A percentile compares a stretch with the other conserved stretches of the same genome.
Evolutionary conservation across 64 coral and sea anemone genomes (phyloP).

Genomic region (Orbicella faveolata): DNA sequence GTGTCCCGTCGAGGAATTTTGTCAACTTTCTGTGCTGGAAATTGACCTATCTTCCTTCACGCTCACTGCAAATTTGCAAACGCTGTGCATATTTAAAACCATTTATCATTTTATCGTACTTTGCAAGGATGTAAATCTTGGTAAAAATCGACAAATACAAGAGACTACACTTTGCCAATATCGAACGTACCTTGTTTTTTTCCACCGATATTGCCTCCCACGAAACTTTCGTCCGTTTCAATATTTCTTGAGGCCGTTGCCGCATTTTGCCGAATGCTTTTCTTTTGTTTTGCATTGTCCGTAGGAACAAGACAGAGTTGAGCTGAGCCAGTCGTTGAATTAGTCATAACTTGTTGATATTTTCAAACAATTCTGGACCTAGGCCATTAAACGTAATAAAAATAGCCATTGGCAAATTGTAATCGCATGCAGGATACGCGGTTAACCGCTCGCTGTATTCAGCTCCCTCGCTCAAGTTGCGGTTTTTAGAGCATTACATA

Average conservation of each 20-base stretch:
- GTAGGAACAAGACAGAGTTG: not conserved
- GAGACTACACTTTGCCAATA: not conserved
- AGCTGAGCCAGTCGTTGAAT: not conserved
- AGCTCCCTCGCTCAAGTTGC: not conserved
- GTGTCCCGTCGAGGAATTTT: not conserved
- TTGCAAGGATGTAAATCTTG: not conserved
- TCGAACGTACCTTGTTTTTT: not conserved
- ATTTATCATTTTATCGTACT: not conserved
- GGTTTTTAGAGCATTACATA: not conserved
- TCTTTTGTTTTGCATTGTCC: not conserved
- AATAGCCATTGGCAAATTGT: not conserved
- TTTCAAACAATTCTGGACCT: conserved; percentile 4
- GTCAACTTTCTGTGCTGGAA: not conserved
- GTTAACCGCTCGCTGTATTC: not conserved
- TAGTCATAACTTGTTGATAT: not conserved
- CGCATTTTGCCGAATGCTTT: not conserved
- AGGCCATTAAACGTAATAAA: not conserved
- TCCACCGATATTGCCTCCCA: not conserved
- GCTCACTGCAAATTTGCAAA: not conserved
- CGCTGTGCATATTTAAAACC: not conserved
- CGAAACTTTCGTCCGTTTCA: not conserved
- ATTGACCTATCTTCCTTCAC: not conserved
- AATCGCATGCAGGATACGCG: not conserved
- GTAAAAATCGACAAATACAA: not conserved
- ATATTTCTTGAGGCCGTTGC: not conserved